Base-by-base conservation (phyloP, 2,797 vertebrate species). In the Xerus rutilus region DNA sequence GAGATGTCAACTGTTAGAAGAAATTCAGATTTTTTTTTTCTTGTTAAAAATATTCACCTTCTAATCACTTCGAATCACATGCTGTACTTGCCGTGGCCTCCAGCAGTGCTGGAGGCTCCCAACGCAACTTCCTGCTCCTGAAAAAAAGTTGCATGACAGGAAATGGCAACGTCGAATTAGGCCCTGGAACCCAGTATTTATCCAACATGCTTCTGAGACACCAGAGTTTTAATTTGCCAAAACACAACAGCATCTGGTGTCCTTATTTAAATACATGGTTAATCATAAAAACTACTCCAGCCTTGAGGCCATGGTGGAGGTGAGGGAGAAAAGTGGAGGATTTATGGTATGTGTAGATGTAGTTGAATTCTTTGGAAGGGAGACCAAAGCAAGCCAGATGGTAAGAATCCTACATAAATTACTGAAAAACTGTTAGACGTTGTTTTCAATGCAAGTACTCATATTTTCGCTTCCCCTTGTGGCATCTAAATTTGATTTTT, bases 141-240 rank as follows among this genome's bases (percentile, higher is more conserved):
- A 8, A 57, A 43, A 52, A 54, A 43, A 62, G 52, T 12, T 70
- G 67, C 70, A 25, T 2, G 91, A 70, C 64, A 7, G 25, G 67
- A 54, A 88, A 81, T 59, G 73, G 45, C 67, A 10, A 39, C 54
- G 65, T 28, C 52, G 28, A 2, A 21, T 20, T 39, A 20, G 10
- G 25, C 64, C 89, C 73, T 76, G 59, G 62, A 96, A 45, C 30
- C 47, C 57, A 47, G 70, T 11, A 57, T 94, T 90, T 84, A 65
- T 47, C 62, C 43, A 69, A n/a, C 73, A 4, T 10, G 65, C 54
- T 74, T 78, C 45, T 73, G 35, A 52, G 77, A 74, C 82, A 54
- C 47, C 72, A 74, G 45, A 62, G 52, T 81, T 93, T 91, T 73
- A 28, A 72, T 94, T 84, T 64, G 78, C 76, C 81, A 47, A 74